A percentile compares a stretch with the other conserved stretches of the same genome.
Conservation (phyloP, 92 coral and sea anemone genomes). For the Palythoa caribaeorum region DNA sequence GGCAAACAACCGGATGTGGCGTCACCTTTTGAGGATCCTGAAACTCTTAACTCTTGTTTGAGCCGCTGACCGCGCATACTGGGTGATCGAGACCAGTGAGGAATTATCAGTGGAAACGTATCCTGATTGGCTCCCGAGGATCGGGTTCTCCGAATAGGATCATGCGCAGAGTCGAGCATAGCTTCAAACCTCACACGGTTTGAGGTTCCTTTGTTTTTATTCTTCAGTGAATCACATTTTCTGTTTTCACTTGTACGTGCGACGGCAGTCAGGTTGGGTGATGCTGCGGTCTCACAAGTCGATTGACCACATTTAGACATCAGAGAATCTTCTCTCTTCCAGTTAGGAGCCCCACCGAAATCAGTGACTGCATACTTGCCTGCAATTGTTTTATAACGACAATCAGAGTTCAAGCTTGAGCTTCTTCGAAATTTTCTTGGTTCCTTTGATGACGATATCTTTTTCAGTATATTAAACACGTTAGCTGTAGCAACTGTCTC, state of each 20-base stretch:
- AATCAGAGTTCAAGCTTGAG: background rate
- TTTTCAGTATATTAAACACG: background rate
- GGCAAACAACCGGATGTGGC: background rate
- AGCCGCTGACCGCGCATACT: background rate
- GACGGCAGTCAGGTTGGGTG: background rate
- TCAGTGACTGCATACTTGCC: background rate
- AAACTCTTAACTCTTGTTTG: background rate
- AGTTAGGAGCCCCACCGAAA: background rate
- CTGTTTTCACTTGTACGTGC: background rate
- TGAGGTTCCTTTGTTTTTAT: background rate
- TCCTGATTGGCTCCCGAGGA: background rate
- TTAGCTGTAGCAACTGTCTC: conserved; percentile 19
- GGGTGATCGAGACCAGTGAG: background rate
- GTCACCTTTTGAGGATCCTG: background rate
- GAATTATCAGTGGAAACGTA: background rate
- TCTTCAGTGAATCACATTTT: background rate
- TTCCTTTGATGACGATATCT: background rate
- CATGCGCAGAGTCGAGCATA: background rate
- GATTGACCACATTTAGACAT: background rate
- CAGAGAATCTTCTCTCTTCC: background rate
- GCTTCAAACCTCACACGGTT: background rate
- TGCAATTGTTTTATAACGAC: no score
- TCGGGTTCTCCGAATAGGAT: background rate
- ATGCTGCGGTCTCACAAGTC: background rate
- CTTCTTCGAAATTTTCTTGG: background rate